phyloP scores from a whole-genome alignment of 1,140 invertebrate genomes.

The Micrasema longulum region DNA sequence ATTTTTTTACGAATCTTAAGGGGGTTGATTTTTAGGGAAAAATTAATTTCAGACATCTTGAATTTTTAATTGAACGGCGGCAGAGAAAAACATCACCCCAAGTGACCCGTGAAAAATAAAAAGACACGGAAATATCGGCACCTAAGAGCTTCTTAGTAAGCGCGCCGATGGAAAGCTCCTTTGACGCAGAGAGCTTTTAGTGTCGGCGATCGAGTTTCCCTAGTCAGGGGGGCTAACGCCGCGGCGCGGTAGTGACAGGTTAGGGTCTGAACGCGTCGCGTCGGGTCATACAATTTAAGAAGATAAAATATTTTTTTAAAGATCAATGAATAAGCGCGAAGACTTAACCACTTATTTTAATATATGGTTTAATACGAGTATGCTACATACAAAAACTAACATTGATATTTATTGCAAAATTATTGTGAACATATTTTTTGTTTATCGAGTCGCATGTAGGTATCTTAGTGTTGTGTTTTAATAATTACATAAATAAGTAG shows the following conservation, averaged over 20 bases:
- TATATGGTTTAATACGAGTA: no score
- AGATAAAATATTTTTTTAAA: no score
- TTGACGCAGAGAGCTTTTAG: slow-evolving; percentile 21
- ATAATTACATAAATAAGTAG: no score
- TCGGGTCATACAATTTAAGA: no score
- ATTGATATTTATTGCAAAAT: no score
- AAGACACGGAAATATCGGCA: slow-evolving; percentile 16
- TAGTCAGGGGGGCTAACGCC: neutral
- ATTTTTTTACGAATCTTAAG: neutral
- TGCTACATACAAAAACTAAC: no score
- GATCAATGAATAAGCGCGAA: no score
- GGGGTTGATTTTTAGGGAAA: slow-evolving; percentile 16
- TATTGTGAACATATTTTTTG: no score
- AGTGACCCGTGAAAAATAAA: slow-evolving; percentile 6
- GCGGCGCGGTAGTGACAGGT: neutral
- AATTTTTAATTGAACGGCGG: slow-evolving; percentile 13
- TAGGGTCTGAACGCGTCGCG: no score
- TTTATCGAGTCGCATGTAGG: no score
- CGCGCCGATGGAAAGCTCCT: slow-evolving; percentile 1
- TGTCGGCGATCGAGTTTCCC: slow-evolving; percentile 9
- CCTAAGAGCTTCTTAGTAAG: slow-evolving; percentile 5
- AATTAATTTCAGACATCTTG: neutral
- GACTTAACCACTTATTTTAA: no score
- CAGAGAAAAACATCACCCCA: slow-evolving; percentile 3
- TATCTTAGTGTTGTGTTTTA: no score